A percentile compares a stretch with the other conserved stretches of the same genome.
Evolutionary conservation across 30 jellyfish, hydroid and myxozoan species (phyloP).

Genomic region (Pseudorhiza aurosa): DNA sequence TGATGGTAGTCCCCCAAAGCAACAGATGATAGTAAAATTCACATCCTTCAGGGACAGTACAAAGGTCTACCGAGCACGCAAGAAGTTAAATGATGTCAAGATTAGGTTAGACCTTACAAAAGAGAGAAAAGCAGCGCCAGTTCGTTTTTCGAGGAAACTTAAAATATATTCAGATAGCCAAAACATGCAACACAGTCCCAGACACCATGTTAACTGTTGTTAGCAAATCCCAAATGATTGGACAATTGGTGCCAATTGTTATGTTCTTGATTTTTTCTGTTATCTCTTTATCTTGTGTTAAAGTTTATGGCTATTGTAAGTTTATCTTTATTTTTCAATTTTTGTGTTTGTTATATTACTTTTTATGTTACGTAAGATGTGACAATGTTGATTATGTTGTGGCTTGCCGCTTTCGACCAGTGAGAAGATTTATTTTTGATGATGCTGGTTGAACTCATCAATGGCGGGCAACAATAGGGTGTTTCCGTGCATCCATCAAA

Average conservation of each 20-base stretch:
- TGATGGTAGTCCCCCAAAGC: slow-evolving; percentile 4
- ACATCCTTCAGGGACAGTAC: slow-evolving; percentile 31
- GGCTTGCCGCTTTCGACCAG: slow-evolving; percentile 21
- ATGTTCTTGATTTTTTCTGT: no score
- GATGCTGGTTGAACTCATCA: slow-evolving; percentile 38
- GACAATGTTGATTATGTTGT: neutral
- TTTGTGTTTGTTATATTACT: neutral
- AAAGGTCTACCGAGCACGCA: slow-evolving; percentile 23
- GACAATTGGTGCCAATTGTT: no score
- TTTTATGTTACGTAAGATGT: neutral
- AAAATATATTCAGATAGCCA: no score
- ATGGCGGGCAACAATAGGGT: slow-evolving; percentile 44
- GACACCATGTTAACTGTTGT: no score
- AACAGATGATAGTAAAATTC: slow-evolving; percentile 31
- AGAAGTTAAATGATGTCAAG: slow-evolving; percentile 4
- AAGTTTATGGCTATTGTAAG: no score
- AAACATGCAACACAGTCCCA: no score
- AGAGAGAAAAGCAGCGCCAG: no score
- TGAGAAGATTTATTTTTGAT: slow-evolving; percentile 20
- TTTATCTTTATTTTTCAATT: no score
- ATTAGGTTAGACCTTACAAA: slow-evolving; percentile 31
- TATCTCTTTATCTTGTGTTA: no score
- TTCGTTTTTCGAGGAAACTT: no score
- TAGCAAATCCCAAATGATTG: no score
- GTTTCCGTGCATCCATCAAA: slow-evolving; percentile 28